These are phyloP conservation scores for Onchidella celtica DNA, from an alignment of 2,888 invertebrate genomes.

Conservation along the genomic window DNA sequence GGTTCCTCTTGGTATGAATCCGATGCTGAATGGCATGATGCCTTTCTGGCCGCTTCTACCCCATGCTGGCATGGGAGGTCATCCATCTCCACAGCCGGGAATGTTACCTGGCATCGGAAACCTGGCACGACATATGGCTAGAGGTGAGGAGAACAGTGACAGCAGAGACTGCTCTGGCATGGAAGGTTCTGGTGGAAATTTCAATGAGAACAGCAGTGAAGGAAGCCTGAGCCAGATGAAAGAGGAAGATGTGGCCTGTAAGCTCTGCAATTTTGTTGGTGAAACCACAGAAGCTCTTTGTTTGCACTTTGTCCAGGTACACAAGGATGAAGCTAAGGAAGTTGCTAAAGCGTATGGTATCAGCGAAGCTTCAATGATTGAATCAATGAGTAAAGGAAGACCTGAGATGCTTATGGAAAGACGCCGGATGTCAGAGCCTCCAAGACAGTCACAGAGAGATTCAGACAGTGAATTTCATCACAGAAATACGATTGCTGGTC, in stretches of 20 bases:
- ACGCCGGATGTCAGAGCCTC: slow-evolving; percentile 1
- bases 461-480: background rate
- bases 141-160: slow-evolving; percentile 6
- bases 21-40: slow-evolving; percentile 65
- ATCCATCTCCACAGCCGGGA: slow-evolving; percentile 36
- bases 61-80: slow-evolving; percentile 38
- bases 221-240: background rate
- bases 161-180: background rate
- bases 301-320: slow-evolving; percentile 79
- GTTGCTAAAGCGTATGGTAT: slow-evolving; percentile 65
- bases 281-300: slow-evolving; percentile 75
- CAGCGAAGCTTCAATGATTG: slow-evolving; percentile 19
- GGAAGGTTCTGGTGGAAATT: background rate
- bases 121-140: slow-evolving; percentile 21
- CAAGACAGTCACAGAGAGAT: background rate
- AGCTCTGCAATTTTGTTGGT: slow-evolving; percentile 79
- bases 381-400: slow-evolving; percentile 11
- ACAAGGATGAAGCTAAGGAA: slow-evolving; percentile 78
- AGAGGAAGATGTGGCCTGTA: slow-evolving; percentile 72
- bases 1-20: slow-evolving; percentile 59
- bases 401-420: background rate
- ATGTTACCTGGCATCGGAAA: slow-evolving; percentile 40
- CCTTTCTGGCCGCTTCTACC: slow-evolving; percentile 74
- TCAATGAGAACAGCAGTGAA: slow-evolving; percentile 2
- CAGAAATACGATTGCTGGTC: background rate